Evolutionary conservation across 1,140 invertebrate genomes (phyloP).

Genomic region (Campodea augens): DNA sequence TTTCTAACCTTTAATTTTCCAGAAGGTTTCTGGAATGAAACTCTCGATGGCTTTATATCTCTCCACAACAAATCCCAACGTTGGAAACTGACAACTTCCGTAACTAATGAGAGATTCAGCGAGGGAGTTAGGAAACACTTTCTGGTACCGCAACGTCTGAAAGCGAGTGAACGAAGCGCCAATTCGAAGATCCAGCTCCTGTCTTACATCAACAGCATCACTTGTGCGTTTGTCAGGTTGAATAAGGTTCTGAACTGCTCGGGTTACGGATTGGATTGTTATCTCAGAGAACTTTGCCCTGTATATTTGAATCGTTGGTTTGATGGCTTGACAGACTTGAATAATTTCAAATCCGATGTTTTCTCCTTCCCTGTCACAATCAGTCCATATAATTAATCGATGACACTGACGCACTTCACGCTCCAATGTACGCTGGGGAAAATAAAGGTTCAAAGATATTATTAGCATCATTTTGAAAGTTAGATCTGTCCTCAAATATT

Average conservation of each 20-base stretch:
- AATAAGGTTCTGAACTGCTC: conserved; percentile 61
- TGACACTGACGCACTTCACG: conserved; percentile 54
- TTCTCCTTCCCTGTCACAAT: conserved; percentile 99
- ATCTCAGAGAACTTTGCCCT: conserved; percentile 97
- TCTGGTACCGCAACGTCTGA: conserved; percentile 78
- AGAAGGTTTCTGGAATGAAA: conserved; percentile 79
- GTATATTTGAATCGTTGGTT: conserved; percentile 52
- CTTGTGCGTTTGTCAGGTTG: conserved; percentile 65
- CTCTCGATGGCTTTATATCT: conserved; percentile 72
- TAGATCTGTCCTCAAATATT: no score
- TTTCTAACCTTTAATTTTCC: conserved; percentile 60
- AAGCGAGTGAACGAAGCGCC: conserved; percentile 97
- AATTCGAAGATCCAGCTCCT: conserved; percentile 90
- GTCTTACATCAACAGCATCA: conserved; percentile 88
- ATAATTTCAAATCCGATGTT: conserved; percentile 99
- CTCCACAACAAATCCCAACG: conserved; percentile 91
- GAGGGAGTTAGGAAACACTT: conserved; percentile 58
- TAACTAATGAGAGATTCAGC: conserved; percentile 77
- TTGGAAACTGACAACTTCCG: conserved; percentile 95
- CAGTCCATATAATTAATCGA: conserved; percentile 92
- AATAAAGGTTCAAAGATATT: conserved; percentile 13
- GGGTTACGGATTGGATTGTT: conserved; percentile 51
- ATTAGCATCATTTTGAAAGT: no score
- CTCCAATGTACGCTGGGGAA: conserved; percentile 54
- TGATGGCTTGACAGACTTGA: conserved; percentile 64